These are phyloP conservation scores for Scolopax rusticola DNA, from an alignment of 2,797 vertebrate genomes.

Conservation along the genomic window DNA sequence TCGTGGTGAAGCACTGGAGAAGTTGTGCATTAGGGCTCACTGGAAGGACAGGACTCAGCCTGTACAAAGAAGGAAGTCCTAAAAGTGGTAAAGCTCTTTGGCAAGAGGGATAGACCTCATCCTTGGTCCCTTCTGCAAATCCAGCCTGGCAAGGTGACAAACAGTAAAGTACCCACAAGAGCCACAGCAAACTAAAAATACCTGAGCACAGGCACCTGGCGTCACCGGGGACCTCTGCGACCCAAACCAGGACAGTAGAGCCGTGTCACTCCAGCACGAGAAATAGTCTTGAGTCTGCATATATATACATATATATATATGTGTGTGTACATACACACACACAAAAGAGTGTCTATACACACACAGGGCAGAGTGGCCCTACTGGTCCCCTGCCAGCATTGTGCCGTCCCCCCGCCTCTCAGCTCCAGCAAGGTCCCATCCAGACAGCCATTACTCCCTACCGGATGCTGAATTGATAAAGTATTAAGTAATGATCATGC, in stretches of 20 bases:
- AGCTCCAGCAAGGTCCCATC: neutral
- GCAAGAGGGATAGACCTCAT: neutral
- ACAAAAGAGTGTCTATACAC: neutral
- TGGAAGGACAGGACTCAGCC: neutral
- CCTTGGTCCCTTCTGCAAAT: neutral
- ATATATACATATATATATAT: too few species aligned
- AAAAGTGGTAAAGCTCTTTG: neutral
- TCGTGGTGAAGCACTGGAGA: too few species aligned
- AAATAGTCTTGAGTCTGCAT: neutral
- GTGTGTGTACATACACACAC: too few species aligned
- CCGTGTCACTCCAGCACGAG: rapidly evolving
- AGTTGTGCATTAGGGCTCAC: too few species aligned
- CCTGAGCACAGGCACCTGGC: neutral
- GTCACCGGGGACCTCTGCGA: neutral
- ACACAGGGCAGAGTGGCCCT: neutral
- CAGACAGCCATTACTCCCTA: neutral
- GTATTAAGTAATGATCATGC: neutral
- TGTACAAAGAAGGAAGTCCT: neutral
- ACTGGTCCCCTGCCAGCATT: neutral
- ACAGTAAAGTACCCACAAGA: rapidly evolving
- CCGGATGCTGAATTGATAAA: neutral
- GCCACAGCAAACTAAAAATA: neutral
- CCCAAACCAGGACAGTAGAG: neutral
- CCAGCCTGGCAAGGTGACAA: neutral
- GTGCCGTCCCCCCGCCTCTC: neutral